phyloP scores from a whole-genome alignment of 2,888 invertebrate genomes.

The Melinopterus prodromus region DNA sequence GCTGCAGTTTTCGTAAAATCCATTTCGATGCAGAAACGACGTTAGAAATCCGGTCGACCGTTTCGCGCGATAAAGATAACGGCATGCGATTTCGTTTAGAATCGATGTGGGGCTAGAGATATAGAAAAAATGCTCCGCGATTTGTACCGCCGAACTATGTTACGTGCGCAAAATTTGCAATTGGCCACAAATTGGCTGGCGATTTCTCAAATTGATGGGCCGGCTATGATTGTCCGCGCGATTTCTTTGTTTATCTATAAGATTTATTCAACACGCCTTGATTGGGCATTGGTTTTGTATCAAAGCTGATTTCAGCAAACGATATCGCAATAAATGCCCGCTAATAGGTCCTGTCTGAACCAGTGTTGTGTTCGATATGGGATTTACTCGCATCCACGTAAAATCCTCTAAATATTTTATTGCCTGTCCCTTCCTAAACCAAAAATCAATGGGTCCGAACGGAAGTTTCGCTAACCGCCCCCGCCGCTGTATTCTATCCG shows the following conservation, averaged over 20 bases:
- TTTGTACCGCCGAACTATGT: slow-evolving; percentile 9
- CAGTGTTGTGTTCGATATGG: slow-evolving; percentile 9
- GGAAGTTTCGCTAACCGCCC: slow-evolving; percentile 7
- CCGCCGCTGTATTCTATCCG: background rate
- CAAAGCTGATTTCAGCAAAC: background rate
- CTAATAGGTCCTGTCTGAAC: background rate
- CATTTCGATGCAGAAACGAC: background rate
- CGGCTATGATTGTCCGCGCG: background rate
- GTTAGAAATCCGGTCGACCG: background rate
- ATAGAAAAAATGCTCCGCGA: slow-evolving; percentile 32
- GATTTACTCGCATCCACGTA: slow-evolving; percentile 26
- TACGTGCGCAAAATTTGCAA: slow-evolving; percentile 4
- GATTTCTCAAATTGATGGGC: background rate
- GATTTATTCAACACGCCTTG: background rate
- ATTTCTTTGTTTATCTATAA: background rate
- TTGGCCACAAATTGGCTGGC: background rate
- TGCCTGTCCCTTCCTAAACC: slow-evolving; percentile 27
- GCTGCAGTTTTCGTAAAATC: background rate
- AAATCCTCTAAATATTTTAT: slow-evolving; percentile 35
- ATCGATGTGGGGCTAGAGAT: slow-evolving; percentile 30
- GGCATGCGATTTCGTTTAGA: slow-evolving; percentile 32
- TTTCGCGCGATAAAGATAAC: slow-evolving; percentile 31
- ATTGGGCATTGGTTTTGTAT: too few relatives aligned
- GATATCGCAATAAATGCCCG: background rate
- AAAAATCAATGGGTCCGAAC: slow-evolving; percentile 32